Evolutionary conservation across 2,888 invertebrate genomes (phyloP).

Genomic region (Athalia circularis): DNA sequence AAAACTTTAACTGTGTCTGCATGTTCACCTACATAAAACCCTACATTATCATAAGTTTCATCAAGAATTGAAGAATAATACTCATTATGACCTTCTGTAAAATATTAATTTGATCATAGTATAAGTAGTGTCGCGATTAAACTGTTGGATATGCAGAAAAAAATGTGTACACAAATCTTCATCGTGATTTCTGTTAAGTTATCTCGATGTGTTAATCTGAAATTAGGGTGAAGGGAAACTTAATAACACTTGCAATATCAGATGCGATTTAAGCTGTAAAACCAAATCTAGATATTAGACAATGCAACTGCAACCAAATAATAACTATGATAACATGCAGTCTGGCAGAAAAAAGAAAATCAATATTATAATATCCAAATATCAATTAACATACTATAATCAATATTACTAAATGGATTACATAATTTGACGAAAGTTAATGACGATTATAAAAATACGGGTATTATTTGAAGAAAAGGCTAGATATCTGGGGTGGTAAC

Average conservation of each 20-base stretch:
- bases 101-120: no score
- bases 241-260: conserved; percentile 40
- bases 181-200: background rate
- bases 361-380: background rate
- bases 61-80: background rate
- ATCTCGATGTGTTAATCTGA: conserved; percentile 9
- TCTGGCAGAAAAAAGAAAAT: conserved; percentile 5
- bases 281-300: conserved; percentile 44
- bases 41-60: conserved; percentile 8
- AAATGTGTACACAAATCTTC: background rate
- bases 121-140: background rate
- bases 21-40: conserved; percentile 16
- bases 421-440: conserved; percentile 5
- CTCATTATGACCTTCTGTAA: background rate
- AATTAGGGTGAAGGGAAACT: conserved; percentile 26
- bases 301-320: conserved; percentile 42
- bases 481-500: background rate
- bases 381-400: conserved; percentile 14
- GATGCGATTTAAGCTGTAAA: conserved; percentile 46
- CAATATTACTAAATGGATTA: conserved; percentile 13
- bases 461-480: background rate
- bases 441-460: background rate
- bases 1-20: background rate
- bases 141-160: background rate
- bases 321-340: conserved; percentile 42